A percentile compares a stretch with the other conserved stretches of the same genome.
phyloP scores from a whole-genome alignment of 1,140 invertebrate genomes.

The Drosophila saltans region DNA sequence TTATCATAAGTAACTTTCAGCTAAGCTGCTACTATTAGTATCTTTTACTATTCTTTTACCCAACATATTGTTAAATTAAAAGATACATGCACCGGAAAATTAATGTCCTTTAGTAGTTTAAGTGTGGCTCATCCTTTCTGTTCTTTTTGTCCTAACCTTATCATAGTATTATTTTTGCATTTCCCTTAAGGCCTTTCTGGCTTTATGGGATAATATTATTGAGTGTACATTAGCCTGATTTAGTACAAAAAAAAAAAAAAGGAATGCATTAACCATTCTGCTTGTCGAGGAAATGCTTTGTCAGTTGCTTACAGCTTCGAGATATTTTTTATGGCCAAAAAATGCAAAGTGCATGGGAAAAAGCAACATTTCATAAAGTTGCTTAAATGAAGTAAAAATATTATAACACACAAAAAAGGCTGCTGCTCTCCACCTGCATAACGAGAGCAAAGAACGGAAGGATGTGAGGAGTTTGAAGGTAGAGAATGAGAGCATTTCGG shows the following conservation, averaged over 20 bases:
- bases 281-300: constrained; percentile 42
- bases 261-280: constrained; percentile 47
- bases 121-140: neutral
- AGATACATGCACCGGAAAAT: neutral
- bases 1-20: too few relatives aligned
- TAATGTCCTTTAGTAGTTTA: neutral
- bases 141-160: constrained; percentile 36
- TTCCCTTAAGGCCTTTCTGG: constrained; percentile 40
- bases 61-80: neutral
- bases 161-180: constrained; percentile 33
- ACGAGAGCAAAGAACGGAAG: neutral
- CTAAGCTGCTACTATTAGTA: too few relatives aligned
- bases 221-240: constrained; percentile 75
- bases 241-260: constrained; percentile 34
- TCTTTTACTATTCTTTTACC: too few relatives aligned
- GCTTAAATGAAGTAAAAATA: constrained; percentile 74
- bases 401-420: constrained; percentile 66
- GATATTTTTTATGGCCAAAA: constrained; percentile 41
- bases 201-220: constrained; percentile 40
- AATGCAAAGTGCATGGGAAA: constrained; percentile 62
- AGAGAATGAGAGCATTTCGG: constrained; percentile 1
- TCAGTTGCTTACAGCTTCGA: constrained; percentile 40
- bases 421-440: constrained; percentile 15
- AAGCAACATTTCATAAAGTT: constrained; percentile 58
- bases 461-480: neutral